Evolutionary conservation across 2,797 vertebrate species (phyloP).

Genomic region (Euthynnus affinis): DNA sequence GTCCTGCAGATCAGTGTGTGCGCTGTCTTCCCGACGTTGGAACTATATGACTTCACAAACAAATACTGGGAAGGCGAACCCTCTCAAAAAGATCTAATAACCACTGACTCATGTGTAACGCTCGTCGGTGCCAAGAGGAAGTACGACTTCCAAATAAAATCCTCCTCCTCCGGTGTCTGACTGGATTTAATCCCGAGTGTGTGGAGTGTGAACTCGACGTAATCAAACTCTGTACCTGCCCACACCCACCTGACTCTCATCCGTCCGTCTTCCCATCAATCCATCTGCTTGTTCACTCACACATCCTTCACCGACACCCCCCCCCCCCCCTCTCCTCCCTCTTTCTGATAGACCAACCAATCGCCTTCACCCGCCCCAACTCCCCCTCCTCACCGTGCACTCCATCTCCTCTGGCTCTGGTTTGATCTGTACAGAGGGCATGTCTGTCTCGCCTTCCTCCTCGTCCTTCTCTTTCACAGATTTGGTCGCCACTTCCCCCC

Average conservation of each 20-base stretch:
- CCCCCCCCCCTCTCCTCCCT: too few species aligned
- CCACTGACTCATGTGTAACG: not conserved
- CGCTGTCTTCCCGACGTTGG: too few species aligned
- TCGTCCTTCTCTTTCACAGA: constrained; percentile 49
- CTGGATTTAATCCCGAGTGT: not conserved
- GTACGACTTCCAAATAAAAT: not conserved
- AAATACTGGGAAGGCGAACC: too few species aligned
- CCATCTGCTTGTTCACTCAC: not conserved
- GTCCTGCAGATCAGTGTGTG: too few species aligned
- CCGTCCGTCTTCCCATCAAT: not conserved
- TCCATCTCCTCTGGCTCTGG: constrained; percentile 87
- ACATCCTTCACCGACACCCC: not conserved
- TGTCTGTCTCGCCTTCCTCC: constrained; percentile 64
- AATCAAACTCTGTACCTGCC: not conserved
- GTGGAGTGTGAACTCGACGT: not conserved
- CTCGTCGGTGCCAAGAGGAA: too few species aligned
- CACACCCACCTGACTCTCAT: constrained; percentile 23
- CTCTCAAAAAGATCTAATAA: too few species aligned
- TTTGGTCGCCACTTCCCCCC: constrained; percentile 62
- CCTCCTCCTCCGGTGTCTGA: not conserved
- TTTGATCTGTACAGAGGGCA: constrained; percentile 88
- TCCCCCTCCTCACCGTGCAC: constrained; percentile 82
- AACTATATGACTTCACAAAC: too few species aligned
- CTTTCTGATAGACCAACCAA: constrained; percentile 28
- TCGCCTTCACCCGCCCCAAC: not conserved